Conservation (phyloP, 2,113 vertebrate genomes). For the Nasalis larvatus region DNA sequence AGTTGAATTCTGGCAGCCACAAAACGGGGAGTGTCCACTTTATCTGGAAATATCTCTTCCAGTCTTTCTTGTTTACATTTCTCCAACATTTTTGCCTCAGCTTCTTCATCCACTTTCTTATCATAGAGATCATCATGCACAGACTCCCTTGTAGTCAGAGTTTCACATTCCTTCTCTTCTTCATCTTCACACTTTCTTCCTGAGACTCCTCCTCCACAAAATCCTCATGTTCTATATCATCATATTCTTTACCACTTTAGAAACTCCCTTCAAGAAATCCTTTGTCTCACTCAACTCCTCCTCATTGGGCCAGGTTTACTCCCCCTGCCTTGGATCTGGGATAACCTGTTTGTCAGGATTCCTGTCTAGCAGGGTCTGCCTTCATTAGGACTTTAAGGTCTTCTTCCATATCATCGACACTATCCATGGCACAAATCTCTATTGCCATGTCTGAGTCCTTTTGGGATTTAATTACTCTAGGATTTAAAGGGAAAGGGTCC, state of each 20-base stretch:
- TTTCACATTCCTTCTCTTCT: conserved; percentile 89
- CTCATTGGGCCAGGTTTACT: conserved; percentile 97
- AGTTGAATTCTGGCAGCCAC: conserved; percentile 90
- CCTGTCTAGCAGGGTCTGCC: conserved; percentile 88
- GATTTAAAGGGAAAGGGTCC: conserved; percentile 90
- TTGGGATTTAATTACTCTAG: conserved; percentile 78
- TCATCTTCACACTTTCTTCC: conserved; percentile 79
- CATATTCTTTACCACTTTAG: conserved; percentile 87
- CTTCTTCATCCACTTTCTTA: conserved; percentile 89
- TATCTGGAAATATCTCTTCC: conserved; percentile 96
- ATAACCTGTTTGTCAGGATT: conserved; percentile 90
- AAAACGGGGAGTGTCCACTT: conserved; percentile 94
- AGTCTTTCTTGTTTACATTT: conserved; percentile 93
- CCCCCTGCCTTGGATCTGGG: conserved; percentile 96
- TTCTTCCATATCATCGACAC: conserved; percentile 79
- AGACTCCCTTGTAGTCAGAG: conserved; percentile 84
- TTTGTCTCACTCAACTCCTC: conserved; percentile 94
- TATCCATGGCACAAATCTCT: conserved; percentile 79
- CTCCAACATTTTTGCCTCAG: conserved; percentile 91
- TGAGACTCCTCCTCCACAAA: conserved; percentile 84
- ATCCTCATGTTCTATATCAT: conserved; percentile 77
- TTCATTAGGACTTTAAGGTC: conserved; percentile 92
- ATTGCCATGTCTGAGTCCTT: conserved; percentile 86
- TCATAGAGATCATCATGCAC: conserved; percentile 91
- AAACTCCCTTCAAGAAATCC: conserved; percentile 83